Evolutionary conservation across 2,113 vertebrate genomes (phyloP), one percentile per base, ranked within the genome.

Genomic region (Oxyura jamaicensis): DNA sequence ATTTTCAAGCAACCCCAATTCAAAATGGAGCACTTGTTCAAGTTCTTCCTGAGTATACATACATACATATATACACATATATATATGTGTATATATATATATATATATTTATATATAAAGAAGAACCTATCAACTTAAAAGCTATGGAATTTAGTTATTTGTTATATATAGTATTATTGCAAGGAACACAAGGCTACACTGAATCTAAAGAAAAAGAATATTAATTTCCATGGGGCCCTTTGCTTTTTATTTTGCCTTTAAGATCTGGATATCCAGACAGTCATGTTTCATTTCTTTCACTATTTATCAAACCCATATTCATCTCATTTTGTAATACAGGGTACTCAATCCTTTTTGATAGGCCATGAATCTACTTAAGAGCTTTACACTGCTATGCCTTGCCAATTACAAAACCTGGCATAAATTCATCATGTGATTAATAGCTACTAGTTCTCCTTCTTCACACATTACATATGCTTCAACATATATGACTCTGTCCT

Each of bases 401-500:
- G 74, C 48, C 81, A 52, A 35, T 60, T 78, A 63, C 36, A 52
- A 1, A 0, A 28, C 17, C 29, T 78, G 84, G 63, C 42, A 82
- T n/a, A 78, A 91, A 72, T 13, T 42, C 1, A 3, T 10, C 35
- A 7, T 2, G 18, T 17, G 21, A 69, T 53, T 16, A 69, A 68
- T 0, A 76, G 72, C 41, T 20, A 20, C 0, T 0, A 69, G 36
- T 48, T 48, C 46, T 19, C 74, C 62, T 71, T 29, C 68, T 48
- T 69, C 50, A 71, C 19, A 15, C 7, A n/a, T 23, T 53, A 53
- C 7, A 7, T 12, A 6, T 2, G 20, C 53, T 86, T 26, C 1
- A 3, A 39, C 7, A 16, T 0, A 10, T 4, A 44, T 2, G 65
- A 55, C 7, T 5, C 60, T 72, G n/a, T 68, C 7, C 14, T 4